Base-by-base conservation (phyloP, 2,888 invertebrate genomes). In the Chymomyza caudatula region DNA sequence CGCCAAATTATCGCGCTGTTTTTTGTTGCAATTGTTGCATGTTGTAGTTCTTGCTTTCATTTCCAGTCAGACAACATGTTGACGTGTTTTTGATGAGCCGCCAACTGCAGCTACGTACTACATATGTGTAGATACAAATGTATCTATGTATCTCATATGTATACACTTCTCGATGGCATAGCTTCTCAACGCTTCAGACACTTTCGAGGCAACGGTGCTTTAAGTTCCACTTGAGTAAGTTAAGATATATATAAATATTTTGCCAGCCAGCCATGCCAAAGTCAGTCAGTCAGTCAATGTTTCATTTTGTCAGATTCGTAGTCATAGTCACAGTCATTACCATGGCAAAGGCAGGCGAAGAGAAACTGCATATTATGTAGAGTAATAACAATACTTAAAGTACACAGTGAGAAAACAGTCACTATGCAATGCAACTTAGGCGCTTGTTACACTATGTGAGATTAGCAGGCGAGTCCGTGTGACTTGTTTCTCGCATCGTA, bases 161-260 rank as follows among this genome's bases (percentile, higher is more conserved):
- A n/a, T n/a, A n/a, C n/a, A n/a, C n/a, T n/a, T n/a, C 29, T 37
- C 1, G 29, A 37, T 11, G 29, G 11, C 11, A 37, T 11, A 37
- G 29, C 51, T 13, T 17, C 20, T 22, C 51, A 51, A 51, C 51
- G 51, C 51, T 51, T 51, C 19, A 17, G 51, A 51, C 51, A 51
- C 51, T 22, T 51, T 51, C n/a, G 19, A 11, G 57, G 44, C 55
- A 78, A 75, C 77, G 67, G 78, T 69, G 76, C 70, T 75, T 77
- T 67, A 59, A 57, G 72, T 74, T 78, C 72, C 83, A 81, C 61
- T 43, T 71, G 69, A 85, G 68, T 76, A 74, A 71, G 29, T 29
- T 69, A 52, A 67, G 66, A 69, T 60, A 84, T 69, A 77, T 66
- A 63, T 66, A n/a, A n/a, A n/a, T n/a, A n/a, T 67, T 77, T 63